Evolutionary conservation across 2,797 vertebrate species (phyloP).

Genomic region (Macroramphosus scolopax): DNA sequence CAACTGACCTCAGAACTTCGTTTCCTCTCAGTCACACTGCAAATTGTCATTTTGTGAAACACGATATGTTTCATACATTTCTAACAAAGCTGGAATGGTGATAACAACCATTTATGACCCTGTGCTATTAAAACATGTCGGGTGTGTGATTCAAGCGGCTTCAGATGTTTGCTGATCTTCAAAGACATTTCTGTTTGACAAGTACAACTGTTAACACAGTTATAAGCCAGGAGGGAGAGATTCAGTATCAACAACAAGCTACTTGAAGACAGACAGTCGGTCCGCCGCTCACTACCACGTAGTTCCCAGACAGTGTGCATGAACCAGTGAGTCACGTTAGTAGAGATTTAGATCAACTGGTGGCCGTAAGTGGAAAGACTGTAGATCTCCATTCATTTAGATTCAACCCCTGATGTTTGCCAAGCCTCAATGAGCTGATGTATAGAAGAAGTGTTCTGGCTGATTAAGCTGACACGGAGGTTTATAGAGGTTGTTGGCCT

Average conservation of each 20-base stretch:
- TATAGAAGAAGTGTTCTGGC: too few species aligned
- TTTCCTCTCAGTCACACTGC: too few species aligned
- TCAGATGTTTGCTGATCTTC: constrained; percentile 12
- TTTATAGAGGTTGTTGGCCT: not conserved
- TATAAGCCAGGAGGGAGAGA: not conserved
- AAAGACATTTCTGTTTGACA: not conserved
- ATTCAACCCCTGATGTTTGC: too few species aligned
- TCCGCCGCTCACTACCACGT: not conserved
- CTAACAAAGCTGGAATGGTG: constrained; percentile 24
- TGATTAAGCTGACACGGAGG: too few species aligned
- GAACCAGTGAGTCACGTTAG: too few species aligned
- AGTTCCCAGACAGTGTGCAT: too few species aligned
- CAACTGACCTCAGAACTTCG: too few species aligned
- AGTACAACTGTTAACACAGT: not conserved
- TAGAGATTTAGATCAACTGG: too few species aligned
- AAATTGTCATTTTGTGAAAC: too few species aligned
- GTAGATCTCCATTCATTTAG: too few species aligned
- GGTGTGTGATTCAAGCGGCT: constrained; percentile 5
- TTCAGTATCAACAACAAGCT: too few species aligned
- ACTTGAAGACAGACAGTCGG: not conserved
- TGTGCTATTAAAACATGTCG: constrained; percentile 4
- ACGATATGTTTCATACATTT: not conserved
- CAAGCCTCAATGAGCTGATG: not conserved
- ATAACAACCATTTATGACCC: constrained; percentile 27
- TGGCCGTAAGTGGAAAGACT: too few species aligned